Conservation (phyloP, 2,113 vertebrate genomes). For the Scytalopus superciliaris region DNA sequence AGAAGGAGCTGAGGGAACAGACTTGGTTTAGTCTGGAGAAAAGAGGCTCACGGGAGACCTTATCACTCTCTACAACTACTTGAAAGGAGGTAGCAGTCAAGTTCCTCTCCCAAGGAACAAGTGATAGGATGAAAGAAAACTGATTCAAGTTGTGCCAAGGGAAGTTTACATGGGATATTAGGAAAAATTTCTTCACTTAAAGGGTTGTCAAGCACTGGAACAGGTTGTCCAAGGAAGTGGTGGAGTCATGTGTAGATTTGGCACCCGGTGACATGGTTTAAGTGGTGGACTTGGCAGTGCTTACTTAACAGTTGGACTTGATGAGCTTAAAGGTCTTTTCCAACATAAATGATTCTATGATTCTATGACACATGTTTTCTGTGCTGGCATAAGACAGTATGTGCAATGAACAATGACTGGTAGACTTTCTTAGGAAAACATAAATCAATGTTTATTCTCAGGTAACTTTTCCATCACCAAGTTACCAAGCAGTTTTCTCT, state of each 20-base stretch:
- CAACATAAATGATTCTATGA: background rate
- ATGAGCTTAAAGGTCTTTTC: background rate
- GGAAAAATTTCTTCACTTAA: background rate
- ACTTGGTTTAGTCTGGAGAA: background rate
- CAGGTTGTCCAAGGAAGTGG: background rate
- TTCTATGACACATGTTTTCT: background rate
- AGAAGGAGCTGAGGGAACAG: background rate
- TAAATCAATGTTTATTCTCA: background rate
- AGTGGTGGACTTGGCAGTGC: background rate
- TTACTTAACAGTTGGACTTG: background rate
- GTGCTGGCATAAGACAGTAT: background rate
- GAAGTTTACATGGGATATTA: background rate
- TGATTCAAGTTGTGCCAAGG: background rate
- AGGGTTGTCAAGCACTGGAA: background rate
- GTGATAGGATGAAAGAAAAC: background rate
- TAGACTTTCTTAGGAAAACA: background rate
- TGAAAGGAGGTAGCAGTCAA: background rate
- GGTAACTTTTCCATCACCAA: background rate
- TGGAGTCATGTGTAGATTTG: background rate
- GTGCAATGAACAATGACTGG: background rate
- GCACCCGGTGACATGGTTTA: background rate
- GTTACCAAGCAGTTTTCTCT: background rate
- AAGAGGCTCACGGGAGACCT: background rate
- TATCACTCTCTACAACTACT: rapidly evolving
- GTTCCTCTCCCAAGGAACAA: background rate